Evolutionary conservation across 2,888 invertebrate genomes (phyloP).

Genomic region (Amphipyra berbera): DNA sequence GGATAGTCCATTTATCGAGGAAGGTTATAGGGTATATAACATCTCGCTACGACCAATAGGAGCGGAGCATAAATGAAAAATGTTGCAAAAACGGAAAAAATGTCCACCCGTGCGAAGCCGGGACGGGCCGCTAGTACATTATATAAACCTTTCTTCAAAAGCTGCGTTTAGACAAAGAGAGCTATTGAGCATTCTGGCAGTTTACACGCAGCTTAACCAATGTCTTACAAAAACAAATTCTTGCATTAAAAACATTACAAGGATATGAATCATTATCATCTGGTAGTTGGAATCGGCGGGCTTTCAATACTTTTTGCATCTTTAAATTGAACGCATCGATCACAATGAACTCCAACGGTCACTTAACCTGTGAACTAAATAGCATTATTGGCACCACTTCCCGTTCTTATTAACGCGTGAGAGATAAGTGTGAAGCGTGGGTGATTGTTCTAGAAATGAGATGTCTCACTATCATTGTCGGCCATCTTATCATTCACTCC

Average conservation of each 20-base stretch:
- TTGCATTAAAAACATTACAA: not conserved
- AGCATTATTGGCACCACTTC: slow-evolving; percentile 15
- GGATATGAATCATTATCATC: not conserved
- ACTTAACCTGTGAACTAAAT: slow-evolving; percentile 11
- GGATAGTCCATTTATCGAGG: no score
- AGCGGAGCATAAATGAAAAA: no score
- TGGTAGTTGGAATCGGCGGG: not conserved
- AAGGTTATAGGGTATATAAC: no score
- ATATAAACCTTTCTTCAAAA: not conserved
- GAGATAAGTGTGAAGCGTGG: not conserved
- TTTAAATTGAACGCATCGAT: not conserved
- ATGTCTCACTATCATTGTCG: no score
- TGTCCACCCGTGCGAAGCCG: no score
- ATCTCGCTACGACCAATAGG: no score
- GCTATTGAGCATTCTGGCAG: no score
- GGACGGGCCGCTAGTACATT: no score
- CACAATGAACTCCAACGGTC: slow-evolving; percentile 5
- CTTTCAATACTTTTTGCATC: not conserved
- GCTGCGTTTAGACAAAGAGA: not conserved
- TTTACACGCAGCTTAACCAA: not conserved
- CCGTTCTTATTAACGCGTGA: slow-evolving; percentile 14
- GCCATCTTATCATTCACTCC: no score
- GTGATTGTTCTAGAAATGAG: not conserved
- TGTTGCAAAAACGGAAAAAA: no score
- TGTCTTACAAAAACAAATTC: not conserved